Conservation (phyloP, 1,140 invertebrate genomes). For the Musca domestica region DNA sequence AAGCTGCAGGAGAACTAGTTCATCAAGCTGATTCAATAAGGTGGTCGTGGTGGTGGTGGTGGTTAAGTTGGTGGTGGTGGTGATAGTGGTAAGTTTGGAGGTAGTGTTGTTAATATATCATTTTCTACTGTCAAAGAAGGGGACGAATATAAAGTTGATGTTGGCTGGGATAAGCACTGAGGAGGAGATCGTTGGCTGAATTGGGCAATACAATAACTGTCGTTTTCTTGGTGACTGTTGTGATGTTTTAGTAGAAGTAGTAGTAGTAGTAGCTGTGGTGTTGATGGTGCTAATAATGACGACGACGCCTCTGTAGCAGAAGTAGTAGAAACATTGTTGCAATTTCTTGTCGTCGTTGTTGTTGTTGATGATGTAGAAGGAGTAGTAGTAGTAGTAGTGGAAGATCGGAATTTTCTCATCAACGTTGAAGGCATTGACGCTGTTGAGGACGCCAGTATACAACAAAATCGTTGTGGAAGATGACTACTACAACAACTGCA, state of each 20-base stretch:
- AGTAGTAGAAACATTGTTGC: slow-evolving; percentile 10
- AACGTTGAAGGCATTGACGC: slow-evolving; percentile 12
- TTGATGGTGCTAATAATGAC: slow-evolving; percentile 13
- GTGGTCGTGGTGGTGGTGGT: slow-evolving; percentile 23
- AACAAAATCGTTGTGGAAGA: slow-evolving; percentile 14
- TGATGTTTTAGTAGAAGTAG: slow-evolving; percentile 26
- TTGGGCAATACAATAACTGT: not conserved
- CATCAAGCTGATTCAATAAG: slow-evolving; percentile 1
- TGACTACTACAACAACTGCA: slow-evolving; percentile 24
- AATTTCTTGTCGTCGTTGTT: not conserved
- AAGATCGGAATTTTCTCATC: slow-evolving; percentile 5
- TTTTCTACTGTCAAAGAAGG: slow-evolving; percentile 25
- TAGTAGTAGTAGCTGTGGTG: slow-evolving; percentile 9
- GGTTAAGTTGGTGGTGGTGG: slow-evolving; percentile 22
- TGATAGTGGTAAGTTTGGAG: slow-evolving; percentile 23
- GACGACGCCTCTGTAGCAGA: slow-evolving; percentile 22
- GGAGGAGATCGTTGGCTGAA: not conserved
- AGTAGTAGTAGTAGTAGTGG: slow-evolving; percentile 16
- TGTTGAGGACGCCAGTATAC: slow-evolving; percentile 21
- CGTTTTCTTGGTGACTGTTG: slow-evolving; percentile 3
- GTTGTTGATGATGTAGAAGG: slow-evolving; percentile 3
- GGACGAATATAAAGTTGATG: slow-evolving; percentile 1
- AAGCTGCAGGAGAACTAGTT: slow-evolving; percentile 3
- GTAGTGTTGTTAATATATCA: slow-evolving; percentile 18
- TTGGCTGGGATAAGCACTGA: not conserved